Percentiles rank a stretch among this genome's conserved stretches.
These are phyloP conservation scores for Druceiella hillmani DNA, from an alignment of 2,888 invertebrate genomes.

Conservation along the genomic window DNA sequence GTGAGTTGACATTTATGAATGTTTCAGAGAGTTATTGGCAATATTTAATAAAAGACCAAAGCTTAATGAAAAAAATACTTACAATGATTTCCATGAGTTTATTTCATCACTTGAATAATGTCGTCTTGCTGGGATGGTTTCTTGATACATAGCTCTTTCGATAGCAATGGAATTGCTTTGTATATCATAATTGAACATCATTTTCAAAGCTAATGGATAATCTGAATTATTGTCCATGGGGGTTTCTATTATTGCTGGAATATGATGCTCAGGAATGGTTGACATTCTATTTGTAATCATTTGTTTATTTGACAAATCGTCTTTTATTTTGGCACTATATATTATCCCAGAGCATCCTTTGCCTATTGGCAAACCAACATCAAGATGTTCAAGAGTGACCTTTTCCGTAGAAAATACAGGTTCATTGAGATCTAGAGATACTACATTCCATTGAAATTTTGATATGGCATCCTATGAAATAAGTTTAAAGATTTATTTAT, in stretches of 20 bases:
- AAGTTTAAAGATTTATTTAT: too few species aligned
- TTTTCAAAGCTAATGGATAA: slow-evolving; percentile 75
- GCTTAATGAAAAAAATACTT: slow-evolving; percentile 22
- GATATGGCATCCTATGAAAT: slow-evolving; percentile 52
- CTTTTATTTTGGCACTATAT: slow-evolving; percentile 56
- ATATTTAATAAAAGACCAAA: slow-evolving; percentile 2
- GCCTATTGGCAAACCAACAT: slow-evolving; percentile 65
- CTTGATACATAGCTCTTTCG: slow-evolving; percentile 71
- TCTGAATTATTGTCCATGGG: slow-evolving; percentile 23
- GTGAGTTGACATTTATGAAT: too few species aligned
- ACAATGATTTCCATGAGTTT: slow-evolving; percentile 53
- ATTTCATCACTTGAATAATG: slow-evolving; percentile 39
- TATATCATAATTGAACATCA: slow-evolving; percentile 89
- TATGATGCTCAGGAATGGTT: too few species aligned
- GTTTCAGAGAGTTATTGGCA: too few species aligned
- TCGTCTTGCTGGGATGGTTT: slow-evolving; percentile 69
- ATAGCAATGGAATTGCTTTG: slow-evolving; percentile 76
- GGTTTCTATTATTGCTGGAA: slow-evolving; percentile 16
- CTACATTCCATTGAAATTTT: slow-evolving; percentile 51
- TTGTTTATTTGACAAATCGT: background rate
- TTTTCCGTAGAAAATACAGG: slow-evolving; percentile 34
- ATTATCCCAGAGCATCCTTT: slow-evolving; percentile 81
- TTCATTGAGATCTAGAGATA: slow-evolving; percentile 38
- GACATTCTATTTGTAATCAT: too few species aligned
- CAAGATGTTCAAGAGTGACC: slow-evolving; percentile 54